phyloP scores from a whole-genome alignment of 2,113 vertebrate genomes.

The Shinisaurus crocodilurus region DNA sequence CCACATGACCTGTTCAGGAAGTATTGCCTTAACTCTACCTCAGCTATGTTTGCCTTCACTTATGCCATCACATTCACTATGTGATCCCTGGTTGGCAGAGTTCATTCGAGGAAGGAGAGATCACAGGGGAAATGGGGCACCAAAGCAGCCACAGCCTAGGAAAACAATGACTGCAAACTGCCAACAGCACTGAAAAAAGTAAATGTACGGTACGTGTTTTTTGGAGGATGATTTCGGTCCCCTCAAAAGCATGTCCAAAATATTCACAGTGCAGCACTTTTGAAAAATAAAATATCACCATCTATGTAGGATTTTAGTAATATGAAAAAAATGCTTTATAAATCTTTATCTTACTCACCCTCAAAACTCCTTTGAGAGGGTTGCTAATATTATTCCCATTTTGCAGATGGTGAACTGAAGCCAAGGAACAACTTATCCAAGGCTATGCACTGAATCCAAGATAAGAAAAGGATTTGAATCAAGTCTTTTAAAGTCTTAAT shows the following conservation, averaged over 20 bases:
- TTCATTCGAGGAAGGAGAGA: neutral
- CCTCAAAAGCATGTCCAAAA: neutral
- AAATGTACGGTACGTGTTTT: neutral
- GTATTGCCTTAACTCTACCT: neutral
- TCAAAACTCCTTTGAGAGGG: neutral
- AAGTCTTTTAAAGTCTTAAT: neutral
- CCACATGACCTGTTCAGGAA: neutral
- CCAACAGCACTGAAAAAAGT: neutral
- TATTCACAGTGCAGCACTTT: neutral
- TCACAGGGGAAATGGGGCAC: neutral
- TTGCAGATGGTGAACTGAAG: neutral
- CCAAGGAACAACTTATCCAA: neutral
- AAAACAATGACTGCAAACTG: neutral
- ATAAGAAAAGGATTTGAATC: neutral
- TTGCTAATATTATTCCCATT: neutral
- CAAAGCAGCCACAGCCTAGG: neutral
- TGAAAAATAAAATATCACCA: neutral
- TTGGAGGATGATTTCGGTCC: no score
- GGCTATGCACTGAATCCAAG: neutral
- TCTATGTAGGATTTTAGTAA: neutral
- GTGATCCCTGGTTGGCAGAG: neutral
- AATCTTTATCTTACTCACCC: neutral
- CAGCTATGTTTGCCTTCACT: neutral
- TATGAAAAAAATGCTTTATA: neutral
- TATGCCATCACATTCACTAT: neutral